Evolutionary conservation across 2,113 vertebrate species (phyloP), one percentile per base, ranked within the genome.

Genomic region (Corythaeola cristata): DNA sequence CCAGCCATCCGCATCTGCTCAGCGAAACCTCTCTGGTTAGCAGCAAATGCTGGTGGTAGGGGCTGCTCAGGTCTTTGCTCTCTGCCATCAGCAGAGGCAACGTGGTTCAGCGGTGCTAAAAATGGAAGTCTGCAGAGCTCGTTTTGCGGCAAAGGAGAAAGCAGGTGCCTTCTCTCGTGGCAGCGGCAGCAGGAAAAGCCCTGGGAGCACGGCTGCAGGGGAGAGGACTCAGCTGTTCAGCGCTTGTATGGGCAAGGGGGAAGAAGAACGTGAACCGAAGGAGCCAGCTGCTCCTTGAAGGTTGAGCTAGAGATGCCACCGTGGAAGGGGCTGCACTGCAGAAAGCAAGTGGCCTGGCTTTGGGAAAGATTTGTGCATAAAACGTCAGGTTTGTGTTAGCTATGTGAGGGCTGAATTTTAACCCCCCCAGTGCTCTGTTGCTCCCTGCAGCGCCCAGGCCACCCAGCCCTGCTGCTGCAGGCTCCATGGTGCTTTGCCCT

Each of bases 141-240:
- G 1, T 41, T 84, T n/a, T 32, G 69, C 39, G n/a, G 67, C 19
- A 30, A 30, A 15, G n/a, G 60, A 39, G 69, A 78, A 89, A 91
- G 81, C 71, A 85, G 81, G 60, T 79, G 69, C 19, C 60, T 33
- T 78, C 32, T 77, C 55, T 58, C 11, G 0, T 4, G 21, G 85
- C 76, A 84, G 50, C 0, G 2, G 15, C 0, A 4, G 59, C 52
- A 67, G 8, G 5, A 86, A 62, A 87, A 72, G 37, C n/a, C 69
- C 67, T 1, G 1, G 45, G 49, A 47, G n/a, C 0, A 0, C 1
- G 35, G 56, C 52, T 0, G 0, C 14, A 7, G 55, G 69, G 32
- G 58, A 73, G 24, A 60, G 63, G 75, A 56, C 64, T 93, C 79
- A 88, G 78, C 75, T 74, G 91, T 79, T 66, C 64, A 3, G 32